Evolutionary conservation across 1,140 invertebrate genomes (phyloP).

Genomic region (Lepidurus couesii): DNA sequence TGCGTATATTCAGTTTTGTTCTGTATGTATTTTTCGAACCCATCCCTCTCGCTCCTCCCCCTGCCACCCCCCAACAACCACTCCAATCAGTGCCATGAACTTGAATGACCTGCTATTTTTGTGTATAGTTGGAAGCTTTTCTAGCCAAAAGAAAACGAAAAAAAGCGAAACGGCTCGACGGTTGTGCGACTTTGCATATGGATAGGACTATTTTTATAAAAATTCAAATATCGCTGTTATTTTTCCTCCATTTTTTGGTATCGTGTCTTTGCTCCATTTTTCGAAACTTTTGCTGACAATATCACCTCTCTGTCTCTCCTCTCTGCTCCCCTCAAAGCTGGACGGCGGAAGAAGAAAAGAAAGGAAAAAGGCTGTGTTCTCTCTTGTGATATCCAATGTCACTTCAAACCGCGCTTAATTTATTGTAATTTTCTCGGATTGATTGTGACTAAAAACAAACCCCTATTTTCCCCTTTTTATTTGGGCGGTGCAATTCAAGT

Average conservation of each 20-base stretch:
- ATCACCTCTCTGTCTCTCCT: neutral
- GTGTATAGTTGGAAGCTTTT: neutral
- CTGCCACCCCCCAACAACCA: neutral
- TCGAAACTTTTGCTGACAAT: neutral
- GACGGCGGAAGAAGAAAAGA: neutral
- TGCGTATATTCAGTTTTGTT: neutral
- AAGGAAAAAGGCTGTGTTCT: neutral
- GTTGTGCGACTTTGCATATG: constrained; percentile 11
- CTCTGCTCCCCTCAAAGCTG: neutral
- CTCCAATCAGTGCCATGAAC: constrained; percentile 7
- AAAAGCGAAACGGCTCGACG: neutral
- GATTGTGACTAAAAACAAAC: constrained; percentile 9
- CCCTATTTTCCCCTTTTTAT: neutral
- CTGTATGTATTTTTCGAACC: neutral
- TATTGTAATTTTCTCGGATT: constrained; percentile 22
- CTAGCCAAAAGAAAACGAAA: neutral
- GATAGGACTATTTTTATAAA: constrained; percentile 19
- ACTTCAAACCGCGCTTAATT: constrained; percentile 19
- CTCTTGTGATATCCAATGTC: constrained; percentile 22
- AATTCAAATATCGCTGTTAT: neutral
- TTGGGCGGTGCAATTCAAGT: neutral
- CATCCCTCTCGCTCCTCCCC: neutral
- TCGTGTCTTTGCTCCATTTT: neutral
- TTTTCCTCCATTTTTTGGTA: neutral
- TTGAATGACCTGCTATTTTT: constrained; percentile 1